Percentiles rank a stretch among this genome's conserved stretches.
These are phyloP conservation scores for Bombus ignitus DNA, from an alignment of 1,140 invertebrate species.

Conservation along the genomic window DNA sequence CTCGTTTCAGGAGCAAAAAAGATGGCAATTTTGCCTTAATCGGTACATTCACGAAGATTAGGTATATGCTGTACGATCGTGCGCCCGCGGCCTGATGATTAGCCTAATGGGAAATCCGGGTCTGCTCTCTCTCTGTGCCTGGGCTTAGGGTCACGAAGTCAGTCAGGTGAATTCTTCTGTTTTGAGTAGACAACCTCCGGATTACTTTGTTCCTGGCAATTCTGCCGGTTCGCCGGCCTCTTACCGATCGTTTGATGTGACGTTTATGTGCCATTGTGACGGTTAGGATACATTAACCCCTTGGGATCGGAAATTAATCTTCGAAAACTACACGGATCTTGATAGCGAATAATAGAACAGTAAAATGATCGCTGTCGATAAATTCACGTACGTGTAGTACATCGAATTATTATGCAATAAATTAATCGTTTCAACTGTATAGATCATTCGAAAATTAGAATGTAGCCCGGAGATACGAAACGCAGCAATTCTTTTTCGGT, in stretches of 20 bases:
- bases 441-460: background rate
- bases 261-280: slow-evolving; percentile 19
- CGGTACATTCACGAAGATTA: slow-evolving; percentile 54
- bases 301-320: background rate
- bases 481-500: background rate
- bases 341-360: background rate
- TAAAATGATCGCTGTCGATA: background rate
- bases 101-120: slow-evolving; percentile 64
- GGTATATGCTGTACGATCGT: slow-evolving; percentile 52
- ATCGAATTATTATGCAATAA: background rate
- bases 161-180: slow-evolving; percentile 63
- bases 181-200: slow-evolving; percentile 48
- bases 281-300: slow-evolving; percentile 10
- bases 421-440: background rate
- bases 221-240: slow-evolving; percentile 14
- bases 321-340: background rate
- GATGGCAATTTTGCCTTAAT: slow-evolving; percentile 53
- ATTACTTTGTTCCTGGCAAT: slow-evolving; percentile 53
- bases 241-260: slow-evolving; percentile 20
- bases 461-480: background rate
- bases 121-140: slow-evolving; percentile 47
- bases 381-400: background rate
- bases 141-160: slow-evolving; percentile 54
- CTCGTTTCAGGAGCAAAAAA: background rate
- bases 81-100: slow-evolving; percentile 56